Evolutionary conservation across 2,888 invertebrate species (phyloP).

Genomic region (Drosophila meridiana): DNA sequence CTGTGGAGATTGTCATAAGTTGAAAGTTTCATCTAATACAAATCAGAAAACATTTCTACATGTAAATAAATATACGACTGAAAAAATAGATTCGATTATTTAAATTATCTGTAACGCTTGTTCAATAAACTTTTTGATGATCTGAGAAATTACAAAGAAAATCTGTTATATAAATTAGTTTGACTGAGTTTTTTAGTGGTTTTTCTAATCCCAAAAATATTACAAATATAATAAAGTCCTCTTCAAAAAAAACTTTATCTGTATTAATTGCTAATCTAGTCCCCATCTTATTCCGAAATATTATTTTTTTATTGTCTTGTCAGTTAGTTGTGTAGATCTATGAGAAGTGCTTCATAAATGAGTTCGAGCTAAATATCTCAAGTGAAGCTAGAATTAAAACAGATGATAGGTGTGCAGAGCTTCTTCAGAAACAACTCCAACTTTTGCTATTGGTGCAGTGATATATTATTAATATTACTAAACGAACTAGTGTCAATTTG

Average conservation of each 20-base stretch:
- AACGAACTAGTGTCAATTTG: neutral
- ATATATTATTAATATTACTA: neutral
- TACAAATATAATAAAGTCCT: too few species aligned
- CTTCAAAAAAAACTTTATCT: too few species aligned
- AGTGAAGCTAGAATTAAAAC: constrained; percentile 1
- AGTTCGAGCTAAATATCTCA: neutral
- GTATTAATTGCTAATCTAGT: neutral
- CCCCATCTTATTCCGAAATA: neutral
- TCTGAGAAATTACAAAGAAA: neutral
- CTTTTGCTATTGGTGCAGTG: neutral
- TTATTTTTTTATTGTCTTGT: neutral
- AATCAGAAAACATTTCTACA: neutral
- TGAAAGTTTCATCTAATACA: neutral
- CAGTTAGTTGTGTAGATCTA: constrained; percentile 1
- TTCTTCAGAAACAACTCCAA: neutral
- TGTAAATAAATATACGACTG: neutral
- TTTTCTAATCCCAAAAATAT: too few species aligned
- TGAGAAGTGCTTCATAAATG: constrained; percentile 11
- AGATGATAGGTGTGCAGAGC: neutral
- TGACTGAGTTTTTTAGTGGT: too few species aligned
- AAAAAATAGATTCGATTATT: too few species aligned
- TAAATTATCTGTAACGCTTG: neutral
- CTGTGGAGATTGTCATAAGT: neutral
- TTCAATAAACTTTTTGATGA: neutral
- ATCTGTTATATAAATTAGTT: neutral